Evolutionary conservation across 2,113 vertebrate species (phyloP), one percentile per base, ranked within the genome.

Genomic region (Tragelaphus imberbis): DNA sequence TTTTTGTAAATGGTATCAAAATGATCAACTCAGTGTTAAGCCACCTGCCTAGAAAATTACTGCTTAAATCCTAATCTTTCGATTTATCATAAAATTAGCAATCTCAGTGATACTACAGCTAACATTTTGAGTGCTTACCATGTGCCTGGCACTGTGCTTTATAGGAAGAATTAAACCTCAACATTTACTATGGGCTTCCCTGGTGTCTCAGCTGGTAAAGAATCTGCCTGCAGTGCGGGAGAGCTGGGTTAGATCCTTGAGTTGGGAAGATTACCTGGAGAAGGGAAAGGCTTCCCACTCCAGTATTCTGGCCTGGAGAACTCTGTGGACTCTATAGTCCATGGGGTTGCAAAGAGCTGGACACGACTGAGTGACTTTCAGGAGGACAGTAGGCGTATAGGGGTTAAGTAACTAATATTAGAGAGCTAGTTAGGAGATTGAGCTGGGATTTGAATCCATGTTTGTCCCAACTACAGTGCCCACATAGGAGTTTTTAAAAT

Each of bases 381-480:
- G 94, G 89, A 75, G 40, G 56, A 95, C 91, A 90, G 25, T 44
- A 92, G 53, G 28, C 4, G 2, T 80, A 80, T 4, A 56, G 19
- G 23, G 49, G 10, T 89, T 84, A 84, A 49, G 53, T 88, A 95
- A 75, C 85, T 36, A 53, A 21, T n/a, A 71, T 93, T 58, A 80
- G 56, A 40, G 28, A 84, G 19, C 51, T 82, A 84, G 53, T 84
- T 91, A 84, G 49, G 51, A 92, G 40, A 15, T 89, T 49, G 88
- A 97, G 58, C 16, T 94, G 58, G 33, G n/a, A 86, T 96, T 96
- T 92, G 81, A 92, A 87, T 89, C 25, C 49, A 63, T 59, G 2
- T 92, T 97, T 96, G 65, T 92, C 33, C 11, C 27, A 90, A 87
- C 28, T 82, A 25, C 11, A 56, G 17, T 93, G 15, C 30, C 44